These are phyloP conservation scores for Tipula confusa DNA, from an alignment of 2,888 invertebrate species.

Conservation along the genomic window DNA sequence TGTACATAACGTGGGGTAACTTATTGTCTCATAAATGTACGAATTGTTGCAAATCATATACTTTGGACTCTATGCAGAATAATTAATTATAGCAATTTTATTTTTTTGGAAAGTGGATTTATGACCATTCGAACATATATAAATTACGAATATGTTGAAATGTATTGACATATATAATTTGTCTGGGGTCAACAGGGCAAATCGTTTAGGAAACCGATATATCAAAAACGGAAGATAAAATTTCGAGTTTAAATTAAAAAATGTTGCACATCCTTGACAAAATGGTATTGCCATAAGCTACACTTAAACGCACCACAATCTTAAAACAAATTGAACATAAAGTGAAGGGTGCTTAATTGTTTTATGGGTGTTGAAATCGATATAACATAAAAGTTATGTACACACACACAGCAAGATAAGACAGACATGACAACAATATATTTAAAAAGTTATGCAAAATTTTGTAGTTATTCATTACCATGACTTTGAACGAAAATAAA, in stretches of 20 bases:
- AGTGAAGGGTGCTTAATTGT: neutral
- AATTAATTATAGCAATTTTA: slow-evolving; percentile 9
- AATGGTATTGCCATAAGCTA: neutral
- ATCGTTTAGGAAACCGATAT: neutral
- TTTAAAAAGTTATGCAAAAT: neutral
- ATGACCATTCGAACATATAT: neutral
- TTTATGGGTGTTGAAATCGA: too few relatives aligned
- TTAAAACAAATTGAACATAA: neutral
- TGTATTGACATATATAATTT: neutral
- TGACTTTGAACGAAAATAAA: neutral
- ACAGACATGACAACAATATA: neutral
- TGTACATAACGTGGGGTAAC: neutral
- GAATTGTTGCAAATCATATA: slow-evolving; percentile 3
- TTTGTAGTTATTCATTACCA: neutral
- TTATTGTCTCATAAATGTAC: slow-evolving; percentile 9
- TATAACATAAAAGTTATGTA: neutral
- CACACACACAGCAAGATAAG: neutral
- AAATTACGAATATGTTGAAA: neutral
- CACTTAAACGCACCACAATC: neutral
- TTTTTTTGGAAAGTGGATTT: slow-evolving; percentile 4
- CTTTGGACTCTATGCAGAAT: neutral
- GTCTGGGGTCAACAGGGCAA: neutral
- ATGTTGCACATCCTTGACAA: neutral
- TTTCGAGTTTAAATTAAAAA: neutral
- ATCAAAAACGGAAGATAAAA: neutral